Percentiles rank a stretch among this genome's conserved stretches.
phyloP scores from a whole-genome alignment of 2,888 invertebrate genomes.

The Pseudococcus longispinus region DNA sequence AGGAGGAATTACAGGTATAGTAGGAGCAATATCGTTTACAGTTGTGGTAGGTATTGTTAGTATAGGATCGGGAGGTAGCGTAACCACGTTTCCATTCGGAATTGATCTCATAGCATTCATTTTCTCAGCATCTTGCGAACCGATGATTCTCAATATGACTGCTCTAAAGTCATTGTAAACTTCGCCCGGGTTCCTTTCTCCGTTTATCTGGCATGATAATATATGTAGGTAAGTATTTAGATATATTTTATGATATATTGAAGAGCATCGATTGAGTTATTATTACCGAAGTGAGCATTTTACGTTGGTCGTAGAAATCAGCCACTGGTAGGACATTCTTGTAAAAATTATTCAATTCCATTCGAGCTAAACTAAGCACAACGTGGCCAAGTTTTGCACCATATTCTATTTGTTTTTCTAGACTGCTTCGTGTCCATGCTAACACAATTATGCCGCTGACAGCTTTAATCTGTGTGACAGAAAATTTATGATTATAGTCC shows the following conservation, averaged over 20 bases:
- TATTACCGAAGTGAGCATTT: slow-evolving; percentile 75
- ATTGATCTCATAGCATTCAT: slow-evolving; percentile 52
- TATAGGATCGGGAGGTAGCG: neutral
- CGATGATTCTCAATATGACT: slow-evolving; percentile 78
- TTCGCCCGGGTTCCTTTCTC: slow-evolving; percentile 84
- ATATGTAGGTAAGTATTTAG: neutral
- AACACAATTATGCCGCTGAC: slow-evolving; percentile 85
- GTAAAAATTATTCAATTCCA: slow-evolving; percentile 89
- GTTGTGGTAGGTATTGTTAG: neutral
- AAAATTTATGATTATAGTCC: neutral
- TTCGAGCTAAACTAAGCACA: slow-evolving; percentile 80
- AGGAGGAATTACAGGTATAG: neutral
- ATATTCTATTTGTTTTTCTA: slow-evolving; percentile 89
- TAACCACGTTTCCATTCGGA: slow-evolving; percentile 59
- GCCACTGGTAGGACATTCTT: slow-evolving; percentile 88
- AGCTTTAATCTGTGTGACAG: slow-evolving; percentile 76
- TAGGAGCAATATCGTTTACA: neutral
- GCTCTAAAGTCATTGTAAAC: slow-evolving; percentile 86
- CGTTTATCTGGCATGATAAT: slow-evolving; percentile 73
- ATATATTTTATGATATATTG: too few species aligned
- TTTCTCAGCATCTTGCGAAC: slow-evolving; percentile 63
- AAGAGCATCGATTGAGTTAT: neutral
- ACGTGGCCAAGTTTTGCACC: slow-evolving; percentile 88
- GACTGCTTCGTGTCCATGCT: slow-evolving; percentile 84
- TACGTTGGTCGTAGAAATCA: slow-evolving; percentile 88